Base-by-base conservation (phyloP, 2,888 invertebrate species). In the Drosophila prolongata region DNA sequence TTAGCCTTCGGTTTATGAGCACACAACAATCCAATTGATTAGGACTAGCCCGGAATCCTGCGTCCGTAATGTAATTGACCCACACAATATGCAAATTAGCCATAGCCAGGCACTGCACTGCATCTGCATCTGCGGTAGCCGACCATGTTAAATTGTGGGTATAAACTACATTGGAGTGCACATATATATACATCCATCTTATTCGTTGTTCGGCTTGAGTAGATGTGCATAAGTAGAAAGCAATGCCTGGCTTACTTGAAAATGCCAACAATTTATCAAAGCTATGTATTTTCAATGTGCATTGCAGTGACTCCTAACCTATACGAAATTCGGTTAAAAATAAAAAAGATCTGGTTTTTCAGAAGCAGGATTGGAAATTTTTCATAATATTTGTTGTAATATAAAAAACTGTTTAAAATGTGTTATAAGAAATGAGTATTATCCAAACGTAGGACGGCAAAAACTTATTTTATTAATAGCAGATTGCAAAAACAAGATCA, bases 51-150 rank as follows among this genome's bases (percentile, higher is more conserved):
- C 14, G 38, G 35, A 50, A 52, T 43, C 14, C 46, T n/a, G 69
- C 24, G 44, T 30, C 46, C 54, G 55, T 78, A 76, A 82, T 82
- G 80, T 75, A 82, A 80, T 82, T 76, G 82, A 71, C 61, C 35
- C 72, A 72, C 76, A 75, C 71, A 85, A 82, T 82, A 82, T 82
- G 82, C 82, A 82, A 82, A 82, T 82, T 85, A 82, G 85, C 69
- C 71, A 75, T 72, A 69, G 76, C 71, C 75, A 76, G 68, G 76
- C 75, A 75, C 60, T 78, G 76, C 67, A 67, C 57, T 77, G 85
- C 81, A 75, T 69, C 57, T 77, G 85, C 81, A 75, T 69, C 78
- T 85, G 85, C 60, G 59, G 69, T 68, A 59, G 68, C 50, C 75
- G 74, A 40, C 76, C 65, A 79, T 84, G 81, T 79, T 84, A 81